A percentile compares a stretch with the other conserved stretches of the same genome.
These are phyloP conservation scores for Trachelus tabidus DNA, from an alignment of 2,888 invertebrate genomes.

Conservation along the genomic window DNA sequence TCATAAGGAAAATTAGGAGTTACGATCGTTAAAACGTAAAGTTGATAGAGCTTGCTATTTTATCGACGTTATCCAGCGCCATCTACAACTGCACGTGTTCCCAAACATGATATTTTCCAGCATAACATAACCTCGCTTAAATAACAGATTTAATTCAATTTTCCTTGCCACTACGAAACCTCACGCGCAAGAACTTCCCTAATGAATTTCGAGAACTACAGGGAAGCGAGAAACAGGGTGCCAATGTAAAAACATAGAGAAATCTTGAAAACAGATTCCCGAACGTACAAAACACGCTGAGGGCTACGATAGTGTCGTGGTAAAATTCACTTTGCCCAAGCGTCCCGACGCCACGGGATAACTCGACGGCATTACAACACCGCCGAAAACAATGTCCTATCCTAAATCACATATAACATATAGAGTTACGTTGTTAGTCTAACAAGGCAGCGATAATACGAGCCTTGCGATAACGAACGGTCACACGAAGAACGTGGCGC, in stretches of 20 bases:
- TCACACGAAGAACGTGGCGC: background rate
- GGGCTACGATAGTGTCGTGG: background rate
- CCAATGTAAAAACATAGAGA: background rate
- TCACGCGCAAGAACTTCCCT: background rate
- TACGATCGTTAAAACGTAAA: background rate
- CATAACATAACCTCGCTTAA: background rate
- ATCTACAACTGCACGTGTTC: background rate
- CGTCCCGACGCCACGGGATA: background rate
- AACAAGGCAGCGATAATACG: background rate
- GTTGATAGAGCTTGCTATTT: background rate
- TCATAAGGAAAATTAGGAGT: background rate
- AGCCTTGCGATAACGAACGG: background rate
- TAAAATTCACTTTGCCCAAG: background rate
- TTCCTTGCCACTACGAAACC: background rate
- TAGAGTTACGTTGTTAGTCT: background rate
- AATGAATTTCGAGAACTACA: background rate
- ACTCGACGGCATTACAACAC: background rate
- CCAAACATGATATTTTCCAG: background rate
- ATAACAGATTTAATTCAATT: background rate
- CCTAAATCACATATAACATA: background rate
- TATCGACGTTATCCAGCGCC: background rate
- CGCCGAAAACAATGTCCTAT: background rate
- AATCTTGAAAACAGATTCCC: background rate
- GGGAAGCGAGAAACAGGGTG: background rate
- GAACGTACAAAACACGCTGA: background rate